Evolutionary conservation across 2,888 invertebrate genomes (phyloP), one percentile per base, ranked within the genome.

Genomic region (Notodonta dromedarius): DNA sequence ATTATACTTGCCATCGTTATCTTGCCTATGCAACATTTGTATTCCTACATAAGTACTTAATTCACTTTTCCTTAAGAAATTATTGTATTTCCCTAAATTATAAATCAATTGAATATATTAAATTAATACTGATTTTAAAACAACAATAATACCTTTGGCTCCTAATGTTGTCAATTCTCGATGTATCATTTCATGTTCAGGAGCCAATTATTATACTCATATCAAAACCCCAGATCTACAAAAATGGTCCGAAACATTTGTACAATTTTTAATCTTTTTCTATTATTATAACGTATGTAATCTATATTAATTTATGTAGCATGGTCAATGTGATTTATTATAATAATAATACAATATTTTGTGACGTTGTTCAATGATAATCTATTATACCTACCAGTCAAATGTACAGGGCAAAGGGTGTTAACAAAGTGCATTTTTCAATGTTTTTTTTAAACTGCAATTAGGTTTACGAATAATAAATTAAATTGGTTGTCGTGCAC

Each of bases 281-380:
- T 35, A 35, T 35, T 7, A 24, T 24, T 35, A 24, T 35, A 35
- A 4, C 5, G 32, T 40, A 55, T 55, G 40, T 67, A 53, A 58
- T 65, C 54, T 61, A 58, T 59, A 63, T 61, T 62, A 60, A 59
- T 58, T 61, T 42, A 57, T 70, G 65, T 67, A 58, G 40, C n/a
- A 32, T 57, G 57, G 65, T 73, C 46, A 59, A 67, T 74, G 67
- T 74, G 65, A 64, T 73, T 56, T 61, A 61, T 44, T 62, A 58
- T 65, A 64, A 59, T 59, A 14, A 46, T 63, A 58, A 53, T 60
- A 58, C 42, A 32, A 55, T 44, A 56, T 65, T 57, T 64, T 53
- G 58, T 61, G 63, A 59, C 46, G 42, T 63, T 61, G n/a, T 54
- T 55, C 57, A 50, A n/a, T 12, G 32, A 42, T 58, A 53, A 54